A percentile compares a stretch with the other conserved stretches of the same genome.
phyloP scores from a whole-genome alignment of 2,888 invertebrate genomes.

The Andrena haemorrhoa region DNA sequence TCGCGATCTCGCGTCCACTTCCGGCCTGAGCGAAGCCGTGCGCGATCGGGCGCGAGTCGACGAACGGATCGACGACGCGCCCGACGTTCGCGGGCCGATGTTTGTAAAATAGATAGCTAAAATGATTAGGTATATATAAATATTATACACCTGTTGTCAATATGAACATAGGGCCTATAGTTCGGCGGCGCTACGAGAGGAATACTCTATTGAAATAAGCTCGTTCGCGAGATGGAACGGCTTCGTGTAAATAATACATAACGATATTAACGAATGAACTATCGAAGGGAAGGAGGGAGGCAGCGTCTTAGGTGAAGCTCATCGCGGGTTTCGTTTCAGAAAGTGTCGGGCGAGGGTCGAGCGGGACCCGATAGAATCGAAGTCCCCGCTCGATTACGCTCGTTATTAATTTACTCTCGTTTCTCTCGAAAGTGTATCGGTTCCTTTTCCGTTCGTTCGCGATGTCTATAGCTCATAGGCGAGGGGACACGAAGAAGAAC shows the following conservation, averaged over 20 bases:
- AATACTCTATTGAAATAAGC: conserved; percentile 79
- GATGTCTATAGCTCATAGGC: conserved; percentile 47
- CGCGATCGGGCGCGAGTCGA: conserved; percentile 24
- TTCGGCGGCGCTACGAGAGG: conserved; percentile 74
- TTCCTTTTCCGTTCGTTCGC: conserved; percentile 40
- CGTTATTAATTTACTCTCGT: conserved; percentile 56
- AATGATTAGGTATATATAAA: conserved; percentile 76
- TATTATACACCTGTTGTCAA: conserved; percentile 82
- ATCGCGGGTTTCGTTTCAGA: conserved; percentile 37
- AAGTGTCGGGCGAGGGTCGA: not conserved
- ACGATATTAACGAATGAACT: conserved; percentile 49
- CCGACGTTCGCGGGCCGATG: conserved; percentile 60
- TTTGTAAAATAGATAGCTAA: conserved; percentile 81
- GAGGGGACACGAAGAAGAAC: conserved; percentile 17
- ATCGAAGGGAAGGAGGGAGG: conserved; percentile 10
- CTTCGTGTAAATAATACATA: conserved; percentile 78
- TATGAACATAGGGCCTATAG: conserved; percentile 81
- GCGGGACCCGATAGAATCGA: conserved; percentile 21
- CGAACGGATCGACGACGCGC: conserved; percentile 30
- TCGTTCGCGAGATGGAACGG: conserved; percentile 69
- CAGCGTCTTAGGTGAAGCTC: conserved; percentile 43
- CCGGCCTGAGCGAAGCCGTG: conserved; percentile 63
- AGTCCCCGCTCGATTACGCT: conserved; percentile 52
- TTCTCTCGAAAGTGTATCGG: conserved; percentile 35
- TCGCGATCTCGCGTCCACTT: conserved; percentile 54